These are phyloP conservation scores for Thermophis baileyi DNA, from an alignment of 2,113 vertebrate species.

Conservation along the genomic window DNA sequence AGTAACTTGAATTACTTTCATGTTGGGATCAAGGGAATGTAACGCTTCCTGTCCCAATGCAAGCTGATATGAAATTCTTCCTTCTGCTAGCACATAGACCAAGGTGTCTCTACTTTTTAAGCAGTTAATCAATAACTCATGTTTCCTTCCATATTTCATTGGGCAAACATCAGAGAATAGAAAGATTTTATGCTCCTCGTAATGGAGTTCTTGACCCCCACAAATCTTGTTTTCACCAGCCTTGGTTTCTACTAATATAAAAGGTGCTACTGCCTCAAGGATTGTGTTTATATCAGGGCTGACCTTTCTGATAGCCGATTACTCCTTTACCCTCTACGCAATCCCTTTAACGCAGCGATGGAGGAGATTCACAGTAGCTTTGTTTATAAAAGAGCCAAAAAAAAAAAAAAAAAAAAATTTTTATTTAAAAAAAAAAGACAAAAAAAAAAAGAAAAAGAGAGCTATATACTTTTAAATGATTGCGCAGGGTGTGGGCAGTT, in stretches of 20 bases:
- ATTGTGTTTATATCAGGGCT: constrained; percentile 31
- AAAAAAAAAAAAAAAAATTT: no score
- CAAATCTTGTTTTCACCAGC: constrained; percentile 44
- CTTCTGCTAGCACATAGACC: background rate
- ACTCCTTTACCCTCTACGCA: constrained; percentile 30
- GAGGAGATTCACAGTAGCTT: constrained; percentile 33
- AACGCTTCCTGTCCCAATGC: background rate
- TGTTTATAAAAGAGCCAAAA: constrained; percentile 27
- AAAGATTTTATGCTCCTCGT: constrained; percentile 43
- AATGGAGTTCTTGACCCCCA: constrained; percentile 40
- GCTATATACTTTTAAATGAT: constrained; percentile 41
- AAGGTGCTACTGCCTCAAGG: constrained; percentile 11
- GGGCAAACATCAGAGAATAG: constrained; percentile 27
- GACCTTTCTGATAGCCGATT: constrained; percentile 27
- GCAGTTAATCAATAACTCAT: background rate
- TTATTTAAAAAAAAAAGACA: no score
- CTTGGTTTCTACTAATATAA: constrained; percentile 50
- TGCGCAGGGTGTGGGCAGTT: constrained; percentile 9
- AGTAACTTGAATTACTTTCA: background rate
- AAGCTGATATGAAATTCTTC: rapidly evolving
- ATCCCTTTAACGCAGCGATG: constrained; percentile 48
- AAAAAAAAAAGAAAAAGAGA: no score
- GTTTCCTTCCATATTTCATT: constrained; percentile 42
- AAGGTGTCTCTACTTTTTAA: constrained; percentile 11
- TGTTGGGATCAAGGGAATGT: background rate